Evolutionary conservation across 2,888 invertebrate genomes (phyloP).

Genomic region (Uloborus plumipes): DNA sequence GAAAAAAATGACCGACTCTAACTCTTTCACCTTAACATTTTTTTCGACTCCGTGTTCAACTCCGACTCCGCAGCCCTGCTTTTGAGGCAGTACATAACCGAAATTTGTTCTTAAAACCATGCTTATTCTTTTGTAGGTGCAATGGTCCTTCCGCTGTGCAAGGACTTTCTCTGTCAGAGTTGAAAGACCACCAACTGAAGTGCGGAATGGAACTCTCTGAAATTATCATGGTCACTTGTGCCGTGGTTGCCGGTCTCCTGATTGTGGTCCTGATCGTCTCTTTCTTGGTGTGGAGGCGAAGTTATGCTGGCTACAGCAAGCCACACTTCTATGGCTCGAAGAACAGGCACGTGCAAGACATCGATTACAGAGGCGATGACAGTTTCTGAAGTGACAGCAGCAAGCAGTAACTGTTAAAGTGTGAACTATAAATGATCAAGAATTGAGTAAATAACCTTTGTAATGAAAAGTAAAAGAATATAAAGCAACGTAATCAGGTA

Average conservation of each 20-base stretch:
- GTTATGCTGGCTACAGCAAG: conserved; percentile 37
- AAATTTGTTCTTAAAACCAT: background rate
- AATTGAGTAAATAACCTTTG: too few relatives aligned
- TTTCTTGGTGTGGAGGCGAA: conserved; percentile 46
- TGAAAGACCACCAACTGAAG: conserved; percentile 26
- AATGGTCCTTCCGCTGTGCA: conserved; percentile 20
- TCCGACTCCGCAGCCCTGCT: too few relatives aligned
- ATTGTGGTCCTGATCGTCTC: conserved; percentile 33
- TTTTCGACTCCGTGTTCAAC: too few relatives aligned
- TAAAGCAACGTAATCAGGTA: too few relatives aligned
- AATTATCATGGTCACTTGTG: conserved; percentile 32
- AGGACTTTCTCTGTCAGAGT: conserved; percentile 18
- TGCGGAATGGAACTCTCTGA: conserved; percentile 36
- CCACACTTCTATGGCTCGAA: conserved; percentile 22
- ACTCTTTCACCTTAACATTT: too few relatives aligned
- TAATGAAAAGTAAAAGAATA: too few relatives aligned
- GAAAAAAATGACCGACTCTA: too few relatives aligned
- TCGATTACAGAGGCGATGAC: conserved; percentile 33
- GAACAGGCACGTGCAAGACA: conserved; percentile 27
- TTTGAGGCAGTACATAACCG: background rate
- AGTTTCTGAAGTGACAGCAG: conserved; percentile 2
- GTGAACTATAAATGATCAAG: too few relatives aligned
- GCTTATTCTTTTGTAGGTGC: conserved; percentile 13
- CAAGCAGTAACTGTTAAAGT: too few relatives aligned
- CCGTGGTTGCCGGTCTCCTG: conserved; percentile 5